Conservation (phyloP, 2,888 invertebrate species). For the Lasioglossum villosulum region DNA sequence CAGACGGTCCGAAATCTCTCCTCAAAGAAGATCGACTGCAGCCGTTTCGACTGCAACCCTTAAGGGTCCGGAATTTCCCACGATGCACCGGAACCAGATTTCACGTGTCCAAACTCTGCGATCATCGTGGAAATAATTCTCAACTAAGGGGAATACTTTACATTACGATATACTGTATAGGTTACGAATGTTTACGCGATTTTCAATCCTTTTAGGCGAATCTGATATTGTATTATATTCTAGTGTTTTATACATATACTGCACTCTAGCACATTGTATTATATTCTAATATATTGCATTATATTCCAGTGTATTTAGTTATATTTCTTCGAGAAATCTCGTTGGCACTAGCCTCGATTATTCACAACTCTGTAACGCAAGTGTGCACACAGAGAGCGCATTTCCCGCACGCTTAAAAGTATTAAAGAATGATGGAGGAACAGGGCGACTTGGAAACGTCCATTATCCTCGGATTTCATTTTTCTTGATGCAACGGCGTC, state of each 20-base stretch:
- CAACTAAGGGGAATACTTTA: background rate
- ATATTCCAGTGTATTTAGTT: background rate
- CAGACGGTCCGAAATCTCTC: constrained; percentile 41
- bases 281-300: background rate
- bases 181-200: no score
- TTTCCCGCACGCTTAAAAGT: background rate
- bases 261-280: background rate
- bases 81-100: background rate
- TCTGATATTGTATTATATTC: no score
- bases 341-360: background rate
- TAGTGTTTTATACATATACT: no score
- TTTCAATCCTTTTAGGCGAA: no score
- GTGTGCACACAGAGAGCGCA: background rate
- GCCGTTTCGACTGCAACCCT: background rate
- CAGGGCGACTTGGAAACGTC: background rate
- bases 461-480: constrained; percentile 5
- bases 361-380: background rate
- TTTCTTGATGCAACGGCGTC: background rate
- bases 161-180: no score
- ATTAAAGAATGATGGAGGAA: background rate
- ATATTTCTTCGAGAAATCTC: background rate
- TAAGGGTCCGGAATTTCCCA: background rate
- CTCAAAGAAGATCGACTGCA: constrained; percentile 34
- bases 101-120: background rate
- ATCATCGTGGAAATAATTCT: background rate